These are phyloP conservation scores for Periophthalmus modestus DNA, from an alignment of 2,113 vertebrate species.

Conservation along the genomic window DNA sequence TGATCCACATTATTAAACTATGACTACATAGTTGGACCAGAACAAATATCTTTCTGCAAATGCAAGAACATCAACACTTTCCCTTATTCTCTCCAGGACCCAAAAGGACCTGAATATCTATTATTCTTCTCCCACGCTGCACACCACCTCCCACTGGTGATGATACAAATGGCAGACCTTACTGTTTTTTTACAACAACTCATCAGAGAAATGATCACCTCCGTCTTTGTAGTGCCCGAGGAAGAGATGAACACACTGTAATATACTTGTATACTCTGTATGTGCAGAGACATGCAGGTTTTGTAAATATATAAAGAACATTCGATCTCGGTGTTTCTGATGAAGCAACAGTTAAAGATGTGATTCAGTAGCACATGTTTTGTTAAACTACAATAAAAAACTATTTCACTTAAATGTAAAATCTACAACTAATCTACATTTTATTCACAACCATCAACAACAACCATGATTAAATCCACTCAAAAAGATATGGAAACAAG, in stretches of 20 bases:
- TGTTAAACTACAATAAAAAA: too few relatives aligned
- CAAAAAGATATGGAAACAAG: too few relatives aligned
- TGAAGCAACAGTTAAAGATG: too few relatives aligned
- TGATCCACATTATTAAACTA: background rate
- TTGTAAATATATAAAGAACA: background rate
- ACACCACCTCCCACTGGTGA: slow-evolving; percentile 44
- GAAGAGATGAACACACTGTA: slow-evolving; percentile 24
- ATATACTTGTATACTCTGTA: slow-evolving; percentile 13
- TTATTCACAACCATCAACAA: too few relatives aligned
- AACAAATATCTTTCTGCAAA: background rate
- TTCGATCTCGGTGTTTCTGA: too few relatives aligned
- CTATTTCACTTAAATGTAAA: too few relatives aligned
- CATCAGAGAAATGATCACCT: slow-evolving; percentile 42
- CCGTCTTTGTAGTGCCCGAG: slow-evolving; percentile 33
- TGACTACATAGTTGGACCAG: background rate
- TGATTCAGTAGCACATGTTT: too few relatives aligned
- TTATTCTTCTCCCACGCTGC: slow-evolving; percentile 48
- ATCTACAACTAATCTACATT: too few relatives aligned
- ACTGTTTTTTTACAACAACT: slow-evolving; percentile 36
- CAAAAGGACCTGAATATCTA: slow-evolving; percentile 51
- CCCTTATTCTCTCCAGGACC: slow-evolving; percentile 32
- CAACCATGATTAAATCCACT: too few relatives aligned
- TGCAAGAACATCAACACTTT: slow-evolving; percentile 35
- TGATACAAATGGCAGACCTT: slow-evolving; percentile 48
- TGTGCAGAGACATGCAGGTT: background rate